Evolutionary conservation across 2,797 vertebrate species (phyloP), one percentile per base, ranked within the genome.

Genomic region (Melanotaenia maccullochi): DNA sequence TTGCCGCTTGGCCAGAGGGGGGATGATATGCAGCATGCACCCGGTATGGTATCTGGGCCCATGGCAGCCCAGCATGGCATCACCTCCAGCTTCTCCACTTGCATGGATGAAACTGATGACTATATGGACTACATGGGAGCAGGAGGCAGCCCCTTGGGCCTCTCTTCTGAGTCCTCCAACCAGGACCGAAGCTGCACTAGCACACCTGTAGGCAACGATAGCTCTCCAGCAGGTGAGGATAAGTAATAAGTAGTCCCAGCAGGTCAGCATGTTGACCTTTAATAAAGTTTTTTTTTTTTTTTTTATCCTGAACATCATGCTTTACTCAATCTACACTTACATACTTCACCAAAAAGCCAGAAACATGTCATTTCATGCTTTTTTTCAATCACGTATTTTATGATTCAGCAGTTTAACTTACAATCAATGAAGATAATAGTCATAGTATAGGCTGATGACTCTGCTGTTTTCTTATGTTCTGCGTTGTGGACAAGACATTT

Each of bases 181-280:
- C 96, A 97, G 93, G 98, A 99, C 89, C 96, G 97, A 49, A 99
- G 97, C 93, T 98, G 97, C 94, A 97, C 96, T 93, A 99, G 98
- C 93, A 99, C 98, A 54, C 98, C 98, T 0, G 96, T 97, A 82
- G 98, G 97, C 89, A 97, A 96, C 0, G 98, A 99, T 65, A 96
- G 96, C 81, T 97, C 96, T 1, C 96, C 97, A 0, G 95, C 96
- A 96, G 97, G 98, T 99, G 91, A 96, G 90, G 58, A 40, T 2
- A 61, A 16, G 20, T 3, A 0, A 30, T 30, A 52, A 54, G 40
- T 20, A 24, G 3, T 55, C 16, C 16, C 3, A n/a, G 51, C 28
- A 6, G 52, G 2, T 57, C 35, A 62, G 66, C 64, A 68, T 71
- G 67, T 28, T 28, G 58, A 71, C 44, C 16, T 68, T 60, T 42